These are phyloP conservation scores for Crematogaster levior DNA, from an alignment of 2,888 invertebrate genomes.

Conservation along the genomic window DNA sequence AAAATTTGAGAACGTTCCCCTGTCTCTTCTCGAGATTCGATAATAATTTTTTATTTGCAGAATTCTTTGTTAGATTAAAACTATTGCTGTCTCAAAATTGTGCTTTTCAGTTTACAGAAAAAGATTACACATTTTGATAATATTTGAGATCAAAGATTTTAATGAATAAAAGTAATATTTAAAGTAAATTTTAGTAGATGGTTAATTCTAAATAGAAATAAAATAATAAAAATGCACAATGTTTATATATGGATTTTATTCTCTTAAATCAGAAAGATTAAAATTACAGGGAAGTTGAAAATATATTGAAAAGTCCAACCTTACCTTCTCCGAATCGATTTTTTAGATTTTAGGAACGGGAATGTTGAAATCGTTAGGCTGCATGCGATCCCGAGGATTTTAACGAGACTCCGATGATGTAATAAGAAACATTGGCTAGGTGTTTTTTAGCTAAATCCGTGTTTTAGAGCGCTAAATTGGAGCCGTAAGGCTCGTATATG, in stretches of 20 bases:
- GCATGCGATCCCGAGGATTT: slow-evolving; percentile 10
- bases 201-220: neutral
- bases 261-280: neutral
- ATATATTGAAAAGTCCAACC: neutral
- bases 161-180: neutral
- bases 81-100: neutral
- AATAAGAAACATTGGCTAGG: slow-evolving; percentile 28
- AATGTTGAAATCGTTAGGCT: slow-evolving; percentile 16
- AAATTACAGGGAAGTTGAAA: neutral
- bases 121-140: neutral
- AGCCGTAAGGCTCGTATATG: slow-evolving; percentile 6
- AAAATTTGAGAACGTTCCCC: neutral
- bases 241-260: neutral
- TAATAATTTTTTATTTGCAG: neutral
- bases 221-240: neutral
- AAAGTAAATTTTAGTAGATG: neutral
- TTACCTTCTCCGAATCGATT: neutral
- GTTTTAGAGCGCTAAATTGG: slow-evolving; percentile 2
- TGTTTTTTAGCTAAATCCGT: slow-evolving; percentile 23
- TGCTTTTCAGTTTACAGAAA: neutral
- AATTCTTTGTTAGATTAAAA: neutral
- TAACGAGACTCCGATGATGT: slow-evolving; percentile 32
- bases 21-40: neutral
- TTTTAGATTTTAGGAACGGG: slow-evolving; percentile 11
- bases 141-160: neutral